phyloP scores from a whole-genome alignment of 2,113 vertebrate species.

The Dipodomys spectabilis region DNA sequence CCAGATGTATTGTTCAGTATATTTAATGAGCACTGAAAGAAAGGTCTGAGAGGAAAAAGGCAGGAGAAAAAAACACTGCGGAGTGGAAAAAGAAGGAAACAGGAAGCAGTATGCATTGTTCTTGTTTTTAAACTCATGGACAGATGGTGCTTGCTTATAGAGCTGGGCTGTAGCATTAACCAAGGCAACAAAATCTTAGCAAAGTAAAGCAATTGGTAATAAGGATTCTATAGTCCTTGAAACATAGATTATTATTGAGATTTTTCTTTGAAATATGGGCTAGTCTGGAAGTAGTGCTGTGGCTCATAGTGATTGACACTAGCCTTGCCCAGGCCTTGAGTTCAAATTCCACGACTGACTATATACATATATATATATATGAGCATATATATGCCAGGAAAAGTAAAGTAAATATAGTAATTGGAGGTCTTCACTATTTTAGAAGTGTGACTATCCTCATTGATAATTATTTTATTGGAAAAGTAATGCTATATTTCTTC shows the following conservation, averaged over 20 bases:
- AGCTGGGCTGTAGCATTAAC: neutral
- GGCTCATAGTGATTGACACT: too few species aligned
- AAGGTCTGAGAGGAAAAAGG: neutral
- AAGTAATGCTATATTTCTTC: neutral
- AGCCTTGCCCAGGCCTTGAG: too few species aligned
- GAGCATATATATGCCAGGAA: too few species aligned
- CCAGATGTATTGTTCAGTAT: neutral
- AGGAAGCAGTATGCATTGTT: neutral
- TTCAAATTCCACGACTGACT: too few species aligned
- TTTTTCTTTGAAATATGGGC: neutral
- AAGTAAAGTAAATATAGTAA: too few species aligned
- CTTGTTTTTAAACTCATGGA: neutral
- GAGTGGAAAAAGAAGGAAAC: neutral
- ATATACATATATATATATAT: too few species aligned
- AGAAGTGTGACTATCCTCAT: neutral
- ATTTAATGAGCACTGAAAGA: neutral
- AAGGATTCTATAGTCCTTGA: neutral
- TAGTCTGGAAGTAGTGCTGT: neutral
- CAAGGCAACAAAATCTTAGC: slow-evolving; percentile 2
- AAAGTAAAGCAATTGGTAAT: neutral
- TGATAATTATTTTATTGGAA: slow-evolving; percentile 15
- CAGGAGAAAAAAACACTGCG: neutral
- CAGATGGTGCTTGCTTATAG: neutral
- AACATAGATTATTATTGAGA: neutral
- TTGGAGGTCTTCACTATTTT: neutral